Evolutionary conservation across 2,888 invertebrate genomes (phyloP), one percentile per base, ranked within the genome.

Genomic region (Hirtodrosophila alboralis): DNA sequence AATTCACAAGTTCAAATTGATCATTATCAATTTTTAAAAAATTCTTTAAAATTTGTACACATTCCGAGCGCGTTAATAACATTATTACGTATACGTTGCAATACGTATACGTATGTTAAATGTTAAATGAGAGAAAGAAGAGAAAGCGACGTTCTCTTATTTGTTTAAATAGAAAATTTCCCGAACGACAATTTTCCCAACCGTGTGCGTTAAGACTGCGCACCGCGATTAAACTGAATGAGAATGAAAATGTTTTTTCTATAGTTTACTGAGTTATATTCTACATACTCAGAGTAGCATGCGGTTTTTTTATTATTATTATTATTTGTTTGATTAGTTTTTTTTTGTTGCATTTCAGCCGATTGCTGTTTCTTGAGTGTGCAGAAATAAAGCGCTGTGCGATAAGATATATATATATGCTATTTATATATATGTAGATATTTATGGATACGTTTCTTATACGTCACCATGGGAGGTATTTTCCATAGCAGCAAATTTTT

Each of bases 31-130:
- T 9, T 6, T 43, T 40, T 1, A 74, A 31, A 0, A 48, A 16
- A 18, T 73, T 84, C 31, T 38, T 23, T 13, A 88, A 60, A 18
- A 88, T 89, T 45, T 51, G 30, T 14, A 56, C 37, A 44, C 87
- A 88, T 36, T 88, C 83, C 0, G 23, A n/a, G 4, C 31, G 72
- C 7, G 48, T 76, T 27, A 88, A 58, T 9, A 87, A 54, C 63
- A 72, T n/a, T 71, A 47, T 73, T 75, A 52, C 51, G 65, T 72
- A 60, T 56, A 56, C 51, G 64, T 23, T 4, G 18, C 5, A 18
- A 4, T 18, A 18, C 18, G 18, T 18, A 18, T 18, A 1, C n/a
- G n/a, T 41, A 40, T 26, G 16, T 28, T 48, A 2, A 8, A n/a
- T 3, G 18, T n/a, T n/a, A n/a, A n/a, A n/a, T n/a, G n/a, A n/a